A percentile compares a stretch with the other conserved stretches of the same genome.
These are phyloP conservation scores for Parauchenoglanis punctatus DNA, from an alignment of 2,797 vertebrate species.

Conservation along the genomic window DNA sequence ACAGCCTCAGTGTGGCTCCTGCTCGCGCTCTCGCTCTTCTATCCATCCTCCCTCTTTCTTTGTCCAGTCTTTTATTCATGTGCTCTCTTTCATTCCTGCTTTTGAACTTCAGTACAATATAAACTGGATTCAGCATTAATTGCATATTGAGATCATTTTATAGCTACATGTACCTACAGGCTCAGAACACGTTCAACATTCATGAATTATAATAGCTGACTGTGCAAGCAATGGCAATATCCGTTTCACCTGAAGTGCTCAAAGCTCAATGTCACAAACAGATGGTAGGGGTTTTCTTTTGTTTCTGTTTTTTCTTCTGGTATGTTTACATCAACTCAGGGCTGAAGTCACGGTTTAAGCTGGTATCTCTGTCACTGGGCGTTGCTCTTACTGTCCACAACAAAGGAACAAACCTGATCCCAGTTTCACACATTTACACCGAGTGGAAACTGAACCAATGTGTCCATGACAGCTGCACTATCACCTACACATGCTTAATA, in stretches of 20 bases:
- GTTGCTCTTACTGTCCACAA: constrained; percentile 25
- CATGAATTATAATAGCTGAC: constrained; percentile 19
- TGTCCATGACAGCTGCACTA: constrained; percentile 14
- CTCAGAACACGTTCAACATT: not conserved
- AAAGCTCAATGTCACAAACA: not conserved
- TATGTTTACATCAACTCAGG: not conserved
- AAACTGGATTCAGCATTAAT: not conserved
- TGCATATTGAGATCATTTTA: constrained; percentile 9
- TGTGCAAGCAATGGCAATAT: not conserved
- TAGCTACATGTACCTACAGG: not conserved
- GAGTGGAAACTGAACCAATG: constrained; percentile 35
- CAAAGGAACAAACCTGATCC: constrained; percentile 47
- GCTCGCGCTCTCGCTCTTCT: not conserved
- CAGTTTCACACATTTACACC: constrained; percentile 15
- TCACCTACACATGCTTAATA: not conserved
- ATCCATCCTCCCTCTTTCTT: not conserved
- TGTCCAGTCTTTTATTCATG: not conserved
- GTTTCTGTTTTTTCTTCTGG: not conserved
- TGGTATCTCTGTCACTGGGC: constrained; percentile 30
- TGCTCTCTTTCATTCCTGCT: not conserved
- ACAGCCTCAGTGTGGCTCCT: constrained; percentile 22
- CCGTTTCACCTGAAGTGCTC: not conserved
- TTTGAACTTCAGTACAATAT: not conserved
- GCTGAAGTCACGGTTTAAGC: not conserved
- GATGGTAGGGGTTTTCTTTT: not conserved